Percentiles rank a stretch among this genome's conserved stretches.
Evolutionary conservation across 2,113 vertebrate species (phyloP).

Genomic region (Sinocyclocheilus anshuiensis): DNA sequence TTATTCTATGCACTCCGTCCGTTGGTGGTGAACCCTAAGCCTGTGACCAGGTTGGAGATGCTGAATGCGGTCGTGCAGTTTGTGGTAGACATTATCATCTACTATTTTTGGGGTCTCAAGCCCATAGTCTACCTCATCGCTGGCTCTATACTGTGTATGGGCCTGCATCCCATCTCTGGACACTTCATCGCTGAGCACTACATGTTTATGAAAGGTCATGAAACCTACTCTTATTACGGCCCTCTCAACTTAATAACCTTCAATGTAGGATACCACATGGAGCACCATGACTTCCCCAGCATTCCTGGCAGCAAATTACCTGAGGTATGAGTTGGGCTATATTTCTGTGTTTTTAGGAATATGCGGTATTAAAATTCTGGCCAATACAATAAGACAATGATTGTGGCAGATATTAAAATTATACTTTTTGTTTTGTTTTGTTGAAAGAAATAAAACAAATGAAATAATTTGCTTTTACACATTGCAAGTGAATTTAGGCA

Average conservation of each 20-base stretch:
- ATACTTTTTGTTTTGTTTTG: neutral
- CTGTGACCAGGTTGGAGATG: conserved; percentile 85
- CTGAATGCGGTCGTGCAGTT: conserved; percentile 84
- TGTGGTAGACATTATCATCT: conserved; percentile 76
- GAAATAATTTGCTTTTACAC: neutral
- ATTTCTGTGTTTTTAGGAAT: neutral
- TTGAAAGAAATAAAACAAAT: neutral
- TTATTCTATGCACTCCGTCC: conserved; percentile 89
- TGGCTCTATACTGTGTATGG: conserved; percentile 87
- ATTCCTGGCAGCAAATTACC: conserved; percentile 92
- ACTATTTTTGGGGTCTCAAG: conserved; percentile 86
- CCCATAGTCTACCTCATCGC: conserved; percentile 88
- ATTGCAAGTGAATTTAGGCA: neutral
- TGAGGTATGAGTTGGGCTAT: conserved; percentile 76
- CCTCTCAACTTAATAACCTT: conserved; percentile 93
- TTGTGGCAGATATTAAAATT: neutral
- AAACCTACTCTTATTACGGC: conserved; percentile 98
- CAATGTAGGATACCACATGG: conserved; percentile 97
- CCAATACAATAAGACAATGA: neutral
- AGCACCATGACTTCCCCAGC: conserved; percentile 98
- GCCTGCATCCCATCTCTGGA: conserved; percentile 94
- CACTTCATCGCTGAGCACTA: conserved; percentile 99
- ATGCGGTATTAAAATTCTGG: neutral
- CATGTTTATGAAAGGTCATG: conserved; percentile 93
- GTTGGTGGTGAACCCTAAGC: conserved; percentile 89